Base-by-base conservation (phyloP, 2,113 vertebrate species). In the Eulemur rufifrons region DNA sequence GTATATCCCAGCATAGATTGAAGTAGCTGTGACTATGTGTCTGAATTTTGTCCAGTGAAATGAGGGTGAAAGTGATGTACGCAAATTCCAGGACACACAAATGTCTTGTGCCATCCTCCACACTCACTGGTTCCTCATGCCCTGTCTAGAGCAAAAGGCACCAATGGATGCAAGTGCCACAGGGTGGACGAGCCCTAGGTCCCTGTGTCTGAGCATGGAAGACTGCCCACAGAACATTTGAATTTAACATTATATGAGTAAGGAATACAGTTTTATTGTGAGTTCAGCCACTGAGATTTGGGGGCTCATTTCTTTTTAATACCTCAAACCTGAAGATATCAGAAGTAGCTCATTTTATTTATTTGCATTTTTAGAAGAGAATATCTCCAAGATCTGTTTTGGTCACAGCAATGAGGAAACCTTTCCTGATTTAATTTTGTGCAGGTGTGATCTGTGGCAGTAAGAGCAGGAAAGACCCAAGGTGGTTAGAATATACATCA, bases 111-210 rank as follows among this genome's bases (percentile, higher is more conserved):
- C 20, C 25, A 0, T 77, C 47, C 21, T 90, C n/a, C 37, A 52
- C 4, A 2, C 11, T 6, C 18, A 1, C 8, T 50, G 64, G 29
- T n/a, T 32, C 13, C 8, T 42, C 2, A 5, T 37, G 14, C 6
- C 8, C 59, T 63, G 1, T 29, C 25, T 47, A 34, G 34, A 45
- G 21, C 7, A 56, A 93, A 74, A 64, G 7, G 0, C 47, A 54
- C 39, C 5, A 12, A 0, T 14, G 17, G 21, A 8, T 56, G 15
- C 12, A 63, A 23, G 13, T 21, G 15, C 2, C 21, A 45, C 34
- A 14, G 27, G 6, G 29, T 23, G 4, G 47, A 54, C 17, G 9
- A 56, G 12, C 6, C n/a, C 59, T 42, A 0, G 7, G 9, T 71
- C 1, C 47, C 6, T 37, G 6, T 4, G 8, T 68, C 12, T 68